Base-by-base conservation (phyloP, 2,888 invertebrate genomes). In the Coenonympha arcania region DNA sequence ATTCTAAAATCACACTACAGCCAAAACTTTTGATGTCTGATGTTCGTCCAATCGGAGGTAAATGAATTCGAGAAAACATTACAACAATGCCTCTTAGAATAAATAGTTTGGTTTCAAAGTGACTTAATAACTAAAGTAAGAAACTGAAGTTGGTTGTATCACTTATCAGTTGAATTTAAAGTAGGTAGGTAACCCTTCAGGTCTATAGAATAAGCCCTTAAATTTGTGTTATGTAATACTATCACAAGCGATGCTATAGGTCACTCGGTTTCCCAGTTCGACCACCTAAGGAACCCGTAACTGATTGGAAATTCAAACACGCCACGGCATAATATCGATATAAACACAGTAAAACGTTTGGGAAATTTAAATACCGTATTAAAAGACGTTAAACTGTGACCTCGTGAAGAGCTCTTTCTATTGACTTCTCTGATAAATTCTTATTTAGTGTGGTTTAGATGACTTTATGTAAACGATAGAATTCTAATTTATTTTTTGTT, bases 331-430 rank as follows among this genome's bases (percentile, higher is more conserved):
- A 43, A 43, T 33, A 15, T 22, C 18, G 28, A 22, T 9, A 43
- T 43, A 43, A 33, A 43, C 31, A 28, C 33, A 22, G 33, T 43
- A 15, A 33, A 43, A 31, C 43, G 20, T 9, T 33, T 18, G 16
- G 6, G 8, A 30, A 30, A 30, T 41, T 41, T 19, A 41, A 41
- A 41, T 41, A 41, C 28, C 26, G 24, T 24, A 15, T 15, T 39
- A 24, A 39, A 41, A 19, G 41, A 13, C 24, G 15, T 20, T 33
- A 31, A 43, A 43, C 43, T 43, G 9, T 43, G 43, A 31, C 43
- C 43, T 22, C 9, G 13, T 9, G 9, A 30, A 43, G 13, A 8
- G 8, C 15, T 18, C n/a, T 11, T n/a, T 33, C 16, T 16, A 33
- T 16, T 33, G 3, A 9, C 16, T 20, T 37, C 13, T 37, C 8